These are phyloP conservation scores for Nematostella vectensis DNA, from an alignment of 92 coral and sea anemone species.

Conservation along the genomic window DNA sequence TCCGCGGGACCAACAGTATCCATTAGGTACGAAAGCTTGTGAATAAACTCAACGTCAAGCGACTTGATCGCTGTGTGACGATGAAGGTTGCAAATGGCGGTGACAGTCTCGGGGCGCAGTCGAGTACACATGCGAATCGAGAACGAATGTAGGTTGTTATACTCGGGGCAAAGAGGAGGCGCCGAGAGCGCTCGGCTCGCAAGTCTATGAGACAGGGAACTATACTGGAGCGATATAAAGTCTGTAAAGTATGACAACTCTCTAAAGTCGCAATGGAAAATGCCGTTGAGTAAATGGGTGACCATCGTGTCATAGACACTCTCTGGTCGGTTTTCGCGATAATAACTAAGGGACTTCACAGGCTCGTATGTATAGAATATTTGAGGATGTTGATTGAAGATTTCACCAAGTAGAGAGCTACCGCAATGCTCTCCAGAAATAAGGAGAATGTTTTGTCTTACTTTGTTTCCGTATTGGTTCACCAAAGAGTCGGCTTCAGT, in stretches of 20 bases:
- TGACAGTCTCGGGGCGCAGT: constrained; percentile 63
- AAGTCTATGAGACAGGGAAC: constrained; percentile 69
- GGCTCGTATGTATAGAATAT: constrained; percentile 82
- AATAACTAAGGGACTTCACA: constrained; percentile 60
- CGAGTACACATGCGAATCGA: constrained; percentile 77
- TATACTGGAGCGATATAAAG: constrained; percentile 76
- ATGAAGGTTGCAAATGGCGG: constrained; percentile 82
- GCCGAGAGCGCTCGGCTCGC: constrained; percentile 78
- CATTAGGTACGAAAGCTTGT: constrained; percentile 70
- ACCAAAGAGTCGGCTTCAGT: constrained; percentile 73
- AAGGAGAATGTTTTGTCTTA: constrained; percentile 67
- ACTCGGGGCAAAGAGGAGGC: constrained; percentile 86
- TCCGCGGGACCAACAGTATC: constrained; percentile 54
- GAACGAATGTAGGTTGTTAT: constrained; percentile 33
- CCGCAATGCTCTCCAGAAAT: constrained; percentile 69
- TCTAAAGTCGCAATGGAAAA: constrained; percentile 74
- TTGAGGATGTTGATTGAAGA: constrained; percentile 75
- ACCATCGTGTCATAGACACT: constrained; percentile 80
- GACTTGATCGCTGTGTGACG: constrained; percentile 82
- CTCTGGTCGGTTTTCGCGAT: constrained; percentile 79
- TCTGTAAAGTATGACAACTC: constrained; percentile 66
- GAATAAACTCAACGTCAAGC: constrained; percentile 53
- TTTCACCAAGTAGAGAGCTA: constrained; percentile 80
- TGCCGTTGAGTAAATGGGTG: constrained; percentile 62
- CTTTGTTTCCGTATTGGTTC: constrained; percentile 74